These are phyloP conservation scores for Ridgeia piscesae DNA, from an alignment of 1,140 invertebrate species.

Conservation along the genomic window DNA sequence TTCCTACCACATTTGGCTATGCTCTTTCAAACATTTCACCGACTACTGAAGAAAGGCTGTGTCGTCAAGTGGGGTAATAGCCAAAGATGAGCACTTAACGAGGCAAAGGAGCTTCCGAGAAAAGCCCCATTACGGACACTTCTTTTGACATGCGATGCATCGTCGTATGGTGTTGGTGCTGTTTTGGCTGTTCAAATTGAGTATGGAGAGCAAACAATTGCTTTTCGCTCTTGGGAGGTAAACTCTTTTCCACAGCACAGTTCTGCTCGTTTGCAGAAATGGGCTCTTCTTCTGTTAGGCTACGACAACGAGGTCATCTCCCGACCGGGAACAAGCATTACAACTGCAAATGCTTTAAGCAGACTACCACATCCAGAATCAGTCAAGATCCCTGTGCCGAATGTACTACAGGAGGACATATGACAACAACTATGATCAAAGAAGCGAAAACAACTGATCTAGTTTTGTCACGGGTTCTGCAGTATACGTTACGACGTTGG, in stretches of 20 bases:
- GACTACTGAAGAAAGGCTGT: constrained; percentile 14
- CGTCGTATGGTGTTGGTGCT: constrained; percentile 56
- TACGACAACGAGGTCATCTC: constrained; percentile 34
- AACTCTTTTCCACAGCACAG: constrained; percentile 44
- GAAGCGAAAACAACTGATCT: constrained; percentile 20
- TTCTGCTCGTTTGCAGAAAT: constrained; percentile 36
- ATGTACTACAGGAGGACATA: background rate
- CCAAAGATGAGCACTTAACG: background rate
- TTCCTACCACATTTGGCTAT: constrained; percentile 11
- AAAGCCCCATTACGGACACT: constrained; percentile 42
- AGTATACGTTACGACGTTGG: constrained; percentile 4
- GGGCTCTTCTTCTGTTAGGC: constrained; percentile 29
- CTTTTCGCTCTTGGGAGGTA: constrained; percentile 51
- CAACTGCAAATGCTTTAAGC: constrained; percentile 21
- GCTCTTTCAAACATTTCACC: constrained; percentile 8
- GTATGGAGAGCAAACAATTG: constrained; percentile 54
- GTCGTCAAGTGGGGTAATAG: constrained; percentile 6
- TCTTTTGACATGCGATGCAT: constrained; percentile 59
- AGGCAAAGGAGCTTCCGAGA: constrained; percentile 7
- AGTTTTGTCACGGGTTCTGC: background rate
- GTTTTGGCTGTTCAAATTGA: constrained; percentile 57
- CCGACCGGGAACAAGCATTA: background rate
- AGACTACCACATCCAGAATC: background rate
- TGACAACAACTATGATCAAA: constrained; percentile 2
- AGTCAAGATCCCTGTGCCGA: constrained; percentile 28